Conservation (phyloP, 2,888 invertebrate species). For the Pediacus dermestoides region DNA sequence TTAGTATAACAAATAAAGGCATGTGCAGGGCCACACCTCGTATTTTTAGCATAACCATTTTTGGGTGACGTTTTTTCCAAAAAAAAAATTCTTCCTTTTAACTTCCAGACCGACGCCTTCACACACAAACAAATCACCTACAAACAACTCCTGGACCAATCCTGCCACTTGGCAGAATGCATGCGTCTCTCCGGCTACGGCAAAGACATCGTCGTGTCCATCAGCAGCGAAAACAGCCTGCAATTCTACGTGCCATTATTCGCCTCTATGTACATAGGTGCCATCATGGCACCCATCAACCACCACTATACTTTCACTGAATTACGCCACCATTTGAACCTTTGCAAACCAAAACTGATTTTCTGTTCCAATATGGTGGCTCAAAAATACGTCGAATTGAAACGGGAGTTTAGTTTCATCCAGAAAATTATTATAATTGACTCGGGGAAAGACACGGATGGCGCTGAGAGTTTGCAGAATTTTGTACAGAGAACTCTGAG, state of each 20-base stretch:
- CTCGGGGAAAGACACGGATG: constrained; percentile 8
- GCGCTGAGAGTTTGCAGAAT: constrained; percentile 15
- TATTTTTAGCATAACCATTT: no score
- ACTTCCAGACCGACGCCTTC: constrained; percentile 34
- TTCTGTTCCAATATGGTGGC: constrained; percentile 59
- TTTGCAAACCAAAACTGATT: constrained; percentile 64
- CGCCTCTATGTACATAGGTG: constrained; percentile 34
- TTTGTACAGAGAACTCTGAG: constrained; percentile 15
- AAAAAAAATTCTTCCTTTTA: no score
- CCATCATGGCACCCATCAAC: constrained; percentile 33
- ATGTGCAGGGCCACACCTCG: no score
- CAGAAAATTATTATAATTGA: constrained; percentile 58
- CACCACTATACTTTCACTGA: constrained; percentile 31
- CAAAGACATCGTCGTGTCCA: constrained; percentile 28
- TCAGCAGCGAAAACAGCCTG: constrained; percentile 36
- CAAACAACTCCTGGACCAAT: constrained; percentile 25
- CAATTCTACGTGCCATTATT: constrained; percentile 34
- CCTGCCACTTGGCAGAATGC: constrained; percentile 32
- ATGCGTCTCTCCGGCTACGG: constrained; percentile 27
- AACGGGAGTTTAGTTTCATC: constrained; percentile 36
- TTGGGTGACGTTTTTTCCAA: no score
- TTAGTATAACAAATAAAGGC: no score
- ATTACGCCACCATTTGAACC: constrained; percentile 54
- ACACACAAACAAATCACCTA: constrained; percentile 29
- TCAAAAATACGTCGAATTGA: constrained; percentile 54